Conservation (phyloP, 2,888 invertebrate species). For the Phaedon cochleariae region DNA sequence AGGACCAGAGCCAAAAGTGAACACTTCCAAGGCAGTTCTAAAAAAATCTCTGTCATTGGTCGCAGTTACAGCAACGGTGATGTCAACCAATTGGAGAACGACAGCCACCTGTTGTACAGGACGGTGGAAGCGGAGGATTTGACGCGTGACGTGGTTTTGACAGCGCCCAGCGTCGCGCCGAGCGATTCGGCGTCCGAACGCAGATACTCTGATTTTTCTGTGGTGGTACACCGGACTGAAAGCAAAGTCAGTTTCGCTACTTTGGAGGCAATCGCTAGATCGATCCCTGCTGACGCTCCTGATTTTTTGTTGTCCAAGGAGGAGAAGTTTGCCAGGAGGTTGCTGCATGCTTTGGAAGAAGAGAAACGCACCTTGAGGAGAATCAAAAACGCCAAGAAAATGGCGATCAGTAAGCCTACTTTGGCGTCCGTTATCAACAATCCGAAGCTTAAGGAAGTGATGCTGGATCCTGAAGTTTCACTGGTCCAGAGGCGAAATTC, state of each 20-base stretch:
- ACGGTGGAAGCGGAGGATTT: constrained; percentile 40
- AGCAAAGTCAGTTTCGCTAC: constrained; percentile 41
- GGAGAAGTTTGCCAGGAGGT: constrained; percentile 50
- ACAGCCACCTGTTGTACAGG: constrained; percentile 35
- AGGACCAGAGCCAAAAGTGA: constrained; percentile 30
- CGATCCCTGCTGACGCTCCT: constrained; percentile 47
- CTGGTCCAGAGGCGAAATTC: constrained; percentile 24
- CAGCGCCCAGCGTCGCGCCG: constrained; percentile 36
- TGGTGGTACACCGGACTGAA: constrained; percentile 21
- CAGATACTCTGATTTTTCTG: constrained; percentile 37
- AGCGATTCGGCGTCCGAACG: constrained; percentile 46
- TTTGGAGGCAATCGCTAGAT: constrained; percentile 46
- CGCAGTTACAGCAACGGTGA: constrained; percentile 48
- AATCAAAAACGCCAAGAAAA: constrained; percentile 36
- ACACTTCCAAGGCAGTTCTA: constrained; percentile 5
- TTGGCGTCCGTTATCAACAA: constrained; percentile 51
- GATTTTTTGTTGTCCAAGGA: constrained; percentile 49
- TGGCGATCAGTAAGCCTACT: constrained; percentile 51
- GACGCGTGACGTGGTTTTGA: constrained; percentile 20
- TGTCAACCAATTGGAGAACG: constrained; percentile 36
- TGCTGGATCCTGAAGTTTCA: constrained; percentile 38
- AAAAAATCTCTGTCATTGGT: constrained; percentile 31
- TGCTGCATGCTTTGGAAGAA: constrained; percentile 51
- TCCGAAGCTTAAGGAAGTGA: constrained; percentile 42
- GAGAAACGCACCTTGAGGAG: constrained; percentile 49